These are phyloP conservation scores for Zapornia atra DNA, from an alignment of 2,113 vertebrate species.

Conservation along the genomic window DNA sequence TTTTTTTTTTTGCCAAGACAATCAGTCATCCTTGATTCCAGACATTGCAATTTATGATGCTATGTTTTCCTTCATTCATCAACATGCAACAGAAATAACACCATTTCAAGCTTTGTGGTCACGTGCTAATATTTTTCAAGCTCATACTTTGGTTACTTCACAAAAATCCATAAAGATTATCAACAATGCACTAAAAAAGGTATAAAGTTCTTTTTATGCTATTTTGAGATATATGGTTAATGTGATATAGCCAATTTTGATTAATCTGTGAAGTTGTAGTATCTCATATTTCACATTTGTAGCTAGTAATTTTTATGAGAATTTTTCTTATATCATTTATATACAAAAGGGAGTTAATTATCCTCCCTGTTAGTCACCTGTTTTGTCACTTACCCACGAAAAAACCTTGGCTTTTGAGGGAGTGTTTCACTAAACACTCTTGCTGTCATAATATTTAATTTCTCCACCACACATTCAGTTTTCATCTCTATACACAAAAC, in stretches of 20 bases:
- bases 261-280: constrained; percentile 47
- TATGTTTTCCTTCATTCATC: constrained; percentile 16
- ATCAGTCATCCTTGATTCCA: constrained; percentile 36
- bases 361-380: not conserved
- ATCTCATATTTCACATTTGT: not conserved
- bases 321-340: constrained; percentile 27
- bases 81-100: constrained; percentile 10
- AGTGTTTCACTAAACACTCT: not conserved
- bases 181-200: not conserved
- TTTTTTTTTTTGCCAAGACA: not conserved
- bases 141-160: constrained; percentile 69
- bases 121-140: constrained; percentile 62
- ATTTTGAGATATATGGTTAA: constrained; percentile 50
- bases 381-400: not conserved
- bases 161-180: constrained; percentile 56
- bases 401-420: not conserved
- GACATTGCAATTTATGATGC: constrained; percentile 31
- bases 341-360: constrained; percentile 18
- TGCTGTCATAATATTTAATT: not conserved
- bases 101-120: constrained; percentile 24
- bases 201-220: constrained; percentile 8
- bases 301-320: not conserved
- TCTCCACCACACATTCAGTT: not conserved
- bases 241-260: constrained; percentile 13
- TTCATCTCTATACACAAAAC: not conserved